These are phyloP conservation scores for Tipula lateralis DNA, from an alignment of 2,888 invertebrate species.

Conservation along the genomic window DNA sequence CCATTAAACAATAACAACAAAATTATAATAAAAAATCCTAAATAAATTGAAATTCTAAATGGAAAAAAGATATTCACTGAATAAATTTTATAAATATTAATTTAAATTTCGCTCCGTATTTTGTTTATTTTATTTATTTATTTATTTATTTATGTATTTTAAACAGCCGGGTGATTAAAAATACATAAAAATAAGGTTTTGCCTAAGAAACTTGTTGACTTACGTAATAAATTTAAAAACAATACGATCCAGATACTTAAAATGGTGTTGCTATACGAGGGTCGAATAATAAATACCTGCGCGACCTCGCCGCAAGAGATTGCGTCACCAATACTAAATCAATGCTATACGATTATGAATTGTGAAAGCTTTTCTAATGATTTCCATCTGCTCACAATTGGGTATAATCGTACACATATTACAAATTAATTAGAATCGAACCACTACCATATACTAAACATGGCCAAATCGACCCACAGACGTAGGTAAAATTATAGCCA, in stretches of 20 bases:
- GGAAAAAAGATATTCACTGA: not conserved
- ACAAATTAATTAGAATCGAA: too few relatives aligned
- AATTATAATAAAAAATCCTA: not conserved
- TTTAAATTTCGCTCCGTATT: not conserved
- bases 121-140: not conserved
- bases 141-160: not conserved
- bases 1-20: not conserved
- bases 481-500: too few relatives aligned
- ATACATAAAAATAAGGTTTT: not conserved
- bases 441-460: too few relatives aligned
- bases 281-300: too few relatives aligned
- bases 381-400: too few relatives aligned
- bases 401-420: too few relatives aligned
- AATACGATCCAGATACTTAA: not conserved
- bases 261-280: not conserved
- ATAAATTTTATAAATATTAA: not conserved
- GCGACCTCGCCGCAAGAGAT: too few relatives aligned
- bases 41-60: constrained; percentile 13
- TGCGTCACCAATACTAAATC: too few relatives aligned
- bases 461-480: too few relatives aligned
- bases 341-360: too few relatives aligned
- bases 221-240: not conserved
- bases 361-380: too few relatives aligned
- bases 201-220: not conserved
- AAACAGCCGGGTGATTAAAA: not conserved